Percentiles rank a stretch among this genome's conserved stretches.
Conservation (phyloP, 2,888 invertebrate genomes). For the Netelia fuscicornis region DNA sequence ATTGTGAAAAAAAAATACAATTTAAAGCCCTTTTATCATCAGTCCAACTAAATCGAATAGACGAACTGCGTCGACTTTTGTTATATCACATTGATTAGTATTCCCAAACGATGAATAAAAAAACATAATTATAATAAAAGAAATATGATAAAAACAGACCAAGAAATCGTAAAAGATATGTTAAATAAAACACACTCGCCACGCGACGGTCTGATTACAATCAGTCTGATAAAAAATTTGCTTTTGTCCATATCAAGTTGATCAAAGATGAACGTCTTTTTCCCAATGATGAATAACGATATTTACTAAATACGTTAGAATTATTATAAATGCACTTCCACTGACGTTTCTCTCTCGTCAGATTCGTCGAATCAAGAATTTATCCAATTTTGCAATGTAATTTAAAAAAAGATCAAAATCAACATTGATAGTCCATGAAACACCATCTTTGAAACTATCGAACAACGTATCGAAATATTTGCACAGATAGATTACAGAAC, state of each 20-base stretch:
- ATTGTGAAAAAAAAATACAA: conserved; percentile 31
- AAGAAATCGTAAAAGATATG: conserved; percentile 14
- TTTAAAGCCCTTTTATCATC: conserved; percentile 41
- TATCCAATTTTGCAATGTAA: conserved; percentile 33
- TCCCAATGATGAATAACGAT: conserved; percentile 24
- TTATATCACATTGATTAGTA: conserved; percentile 59
- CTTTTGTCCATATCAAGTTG: conserved; percentile 10
- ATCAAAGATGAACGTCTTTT: conserved; percentile 14
- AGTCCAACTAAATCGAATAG: conserved; percentile 50
- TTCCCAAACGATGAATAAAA: conserved; percentile 42
- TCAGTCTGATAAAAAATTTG: conserved; percentile 45
- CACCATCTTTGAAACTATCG: conserved; percentile 12
- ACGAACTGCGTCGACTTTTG: conserved; percentile 32
- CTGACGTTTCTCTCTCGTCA: conserved; percentile 15
- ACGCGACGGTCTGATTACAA: conserved; percentile 19
- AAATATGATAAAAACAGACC: conserved; percentile 1
- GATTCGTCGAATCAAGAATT: conserved; percentile 27
- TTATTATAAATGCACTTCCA: conserved; percentile 61
- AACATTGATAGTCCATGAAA: conserved; percentile 10
- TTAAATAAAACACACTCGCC: conserved; percentile 40
- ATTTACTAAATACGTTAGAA: conserved; percentile 42
- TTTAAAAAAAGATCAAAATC: conserved; percentile 20
- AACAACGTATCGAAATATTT: conserved; percentile 27
- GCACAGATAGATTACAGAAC: conserved; percentile 22
- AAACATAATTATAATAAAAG: conserved; percentile 12